Evolutionary conservation across 2,888 invertebrate species (phyloP).

Genomic region (Hemistola chrysoprasaria): DNA sequence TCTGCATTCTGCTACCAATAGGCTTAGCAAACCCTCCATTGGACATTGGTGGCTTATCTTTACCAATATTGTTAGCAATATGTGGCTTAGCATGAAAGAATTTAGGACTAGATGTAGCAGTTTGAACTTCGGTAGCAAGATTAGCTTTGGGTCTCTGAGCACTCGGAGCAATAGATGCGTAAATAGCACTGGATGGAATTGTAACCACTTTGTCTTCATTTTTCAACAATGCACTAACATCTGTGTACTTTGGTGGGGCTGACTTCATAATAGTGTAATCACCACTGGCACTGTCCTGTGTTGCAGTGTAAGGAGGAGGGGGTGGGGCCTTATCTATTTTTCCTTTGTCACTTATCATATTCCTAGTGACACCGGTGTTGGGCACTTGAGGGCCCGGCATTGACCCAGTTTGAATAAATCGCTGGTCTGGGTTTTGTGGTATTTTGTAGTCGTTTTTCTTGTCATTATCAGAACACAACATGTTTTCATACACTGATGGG

Average conservation of each 20-base stretch:
- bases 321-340: conserved; percentile 80
- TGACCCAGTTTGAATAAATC: conserved; percentile 68
- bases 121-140: conserved; percentile 80
- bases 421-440: conserved; percentile 58
- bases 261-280: conserved; percentile 78
- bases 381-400: conserved; percentile 72
- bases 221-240: conserved; percentile 68
- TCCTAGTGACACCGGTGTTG: conserved; percentile 56
- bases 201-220: conserved; percentile 72
- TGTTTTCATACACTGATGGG: conserved; percentile 75
- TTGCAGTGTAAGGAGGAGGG: conserved; percentile 60
- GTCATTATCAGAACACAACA: conserved; percentile 70
- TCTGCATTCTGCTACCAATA: conserved; percentile 66
- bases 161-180: conserved; percentile 79
- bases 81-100: conserved; percentile 81
- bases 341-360: conserved; percentile 66
- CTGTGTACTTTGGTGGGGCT: conserved; percentile 74
- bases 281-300: conserved; percentile 60
- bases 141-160: conserved; percentile 79
- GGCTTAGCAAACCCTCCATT: conserved; percentile 64
- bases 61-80: conserved; percentile 80
- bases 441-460: conserved; percentile 66
- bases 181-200: conserved; percentile 75
- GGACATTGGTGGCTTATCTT: conserved; percentile 56
- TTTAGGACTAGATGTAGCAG: conserved; percentile 76